A percentile compares a stretch with the other conserved stretches of the same genome.
phyloP scores from a whole-genome alignment of 2,797 vertebrate genomes.

The Peromyscus eremicus region DNA sequence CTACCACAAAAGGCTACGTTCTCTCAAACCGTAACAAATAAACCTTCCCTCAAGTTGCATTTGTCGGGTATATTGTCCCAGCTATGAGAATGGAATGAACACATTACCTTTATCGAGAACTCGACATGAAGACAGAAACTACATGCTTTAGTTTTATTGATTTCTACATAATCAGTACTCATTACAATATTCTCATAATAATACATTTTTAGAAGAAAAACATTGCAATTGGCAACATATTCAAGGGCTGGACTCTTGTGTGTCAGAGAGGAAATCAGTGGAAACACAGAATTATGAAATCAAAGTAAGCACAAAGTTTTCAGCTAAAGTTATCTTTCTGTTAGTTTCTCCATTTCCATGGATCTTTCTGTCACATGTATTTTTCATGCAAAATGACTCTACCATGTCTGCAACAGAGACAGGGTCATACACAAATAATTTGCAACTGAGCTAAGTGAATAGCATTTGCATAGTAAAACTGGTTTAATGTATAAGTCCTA shows the following conservation, averaged over 20 bases:
- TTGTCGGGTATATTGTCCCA: not conserved
- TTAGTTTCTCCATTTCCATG: conserved; percentile 2
- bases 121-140: conserved; percentile 27
- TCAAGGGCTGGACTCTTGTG: not conserved
- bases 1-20: not conserved
- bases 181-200: conserved; percentile 9
- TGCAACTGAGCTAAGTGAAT: not conserved
- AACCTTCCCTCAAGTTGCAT: not conserved
- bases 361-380: conserved; percentile 7
- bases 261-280: conserved; percentile 9
- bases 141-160: not conserved
- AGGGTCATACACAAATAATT: not conserved
- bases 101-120: not conserved
- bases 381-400: not conserved
- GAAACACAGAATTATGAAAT: not conserved
- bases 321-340: conserved; percentile 6
- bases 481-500: not conserved
- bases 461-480: not conserved
- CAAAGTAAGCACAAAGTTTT: conserved; percentile 11
- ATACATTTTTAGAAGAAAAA: conserved; percentile 53
- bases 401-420: not conserved
- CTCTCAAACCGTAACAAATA: not conserved
- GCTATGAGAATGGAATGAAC: not conserved
- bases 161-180: conserved; percentile 43
- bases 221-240: conserved; percentile 50